Base-by-base conservation (phyloP, 2,888 invertebrate genomes). In the Caenorhabditis angaria region DNA sequence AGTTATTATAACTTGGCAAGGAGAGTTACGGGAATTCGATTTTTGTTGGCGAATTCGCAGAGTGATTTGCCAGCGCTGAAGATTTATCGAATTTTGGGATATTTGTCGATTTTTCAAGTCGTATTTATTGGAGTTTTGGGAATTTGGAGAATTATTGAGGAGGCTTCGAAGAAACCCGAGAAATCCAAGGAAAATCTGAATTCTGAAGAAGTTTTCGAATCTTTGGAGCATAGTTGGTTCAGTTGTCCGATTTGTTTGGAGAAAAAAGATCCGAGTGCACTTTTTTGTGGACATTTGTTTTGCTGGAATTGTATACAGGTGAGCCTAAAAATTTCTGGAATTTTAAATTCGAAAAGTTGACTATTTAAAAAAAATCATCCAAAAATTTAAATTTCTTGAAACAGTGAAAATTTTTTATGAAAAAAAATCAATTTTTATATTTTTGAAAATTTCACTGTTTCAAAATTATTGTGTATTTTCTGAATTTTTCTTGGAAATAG, bases 1-100 rank as follows among this genome's bases (percentile, higher is more conserved):
- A 91, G 91, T 47, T 95, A 93, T 87, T 93, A 94, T 83, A 93
- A 94, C 87, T 89, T 96, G 62, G 92, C 94, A 0, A 94, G 94
- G 88, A 91, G 94, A 73, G 67, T 93, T 0, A 90, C 92, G 2
- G 92, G 92, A 20, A 92, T 96, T 63, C 91, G 92, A 87, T 94
- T 94, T 90, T 93, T 94, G 77, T 85, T 81, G 8, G 65, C 85
- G 6, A 77, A 82, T 24, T 76, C 86, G 8, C 77, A 78, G 35
- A 66, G 79, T 12, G 81, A 83, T 67, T 60, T 80, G 20, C 78
- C 81, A 76, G 80, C 80, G 1, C 67, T 82, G 48, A 78, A 74
- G 66, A 83, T 80, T 55, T 88, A 88, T 76, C 81, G 83, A 12
- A 70, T 87, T 20, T 82, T 89, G 2, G 88, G 88, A 14, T 88